Percentiles rank a stretch among this genome's conserved stretches.
Evolutionary conservation across 2,888 invertebrate species (phyloP).

Genomic region (Caenorhabditis sinica): DNA sequence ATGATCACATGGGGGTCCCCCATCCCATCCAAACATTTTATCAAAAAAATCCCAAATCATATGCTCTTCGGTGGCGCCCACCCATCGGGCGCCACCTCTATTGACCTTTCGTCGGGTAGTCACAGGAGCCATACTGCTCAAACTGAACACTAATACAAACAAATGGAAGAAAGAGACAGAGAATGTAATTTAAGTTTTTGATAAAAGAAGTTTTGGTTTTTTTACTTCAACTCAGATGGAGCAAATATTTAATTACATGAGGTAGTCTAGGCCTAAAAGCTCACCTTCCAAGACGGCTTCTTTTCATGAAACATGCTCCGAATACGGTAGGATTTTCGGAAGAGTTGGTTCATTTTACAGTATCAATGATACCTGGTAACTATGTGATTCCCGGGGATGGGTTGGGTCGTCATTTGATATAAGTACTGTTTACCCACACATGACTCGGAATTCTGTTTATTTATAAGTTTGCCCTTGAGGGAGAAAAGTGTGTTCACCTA

Average conservation of each 20-base stretch:
- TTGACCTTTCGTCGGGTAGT: conserved; percentile 52
- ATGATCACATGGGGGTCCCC: conserved; percentile 23
- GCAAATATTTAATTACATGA: conserved; percentile 15
- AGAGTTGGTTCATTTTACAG: conserved; percentile 8
- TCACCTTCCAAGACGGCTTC: background rate
- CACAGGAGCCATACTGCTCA: conserved; percentile 9
- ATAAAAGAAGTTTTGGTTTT: conserved; percentile 7
- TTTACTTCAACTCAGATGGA: background rate
- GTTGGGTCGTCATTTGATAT: conserved; percentile 14
- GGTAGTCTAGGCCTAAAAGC: background rate
- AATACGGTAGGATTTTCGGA: conserved; percentile 51
- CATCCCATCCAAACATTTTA: conserved; percentile 20
- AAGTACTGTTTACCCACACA: conserved; percentile 24
- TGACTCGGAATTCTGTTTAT: conserved; percentile 37
- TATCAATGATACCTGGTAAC: background rate
- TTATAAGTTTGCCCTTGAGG: conserved; percentile 27
- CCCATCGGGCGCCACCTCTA: conserved; percentile 44
- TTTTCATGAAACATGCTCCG: conserved; percentile 8
- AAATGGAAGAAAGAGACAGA: too few species aligned
- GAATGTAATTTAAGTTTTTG: conserved; percentile 31
- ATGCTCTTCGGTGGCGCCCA: conserved; percentile 48
- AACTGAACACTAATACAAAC: conserved; percentile 58
- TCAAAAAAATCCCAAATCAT: conserved; percentile 15
- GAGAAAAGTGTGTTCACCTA: background rate
- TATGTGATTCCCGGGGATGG: too few species aligned